These are phyloP conservation scores for Brachionus paranguensis DNA, from an alignment of 1,140 invertebrate species.

Conservation along the genomic window DNA sequence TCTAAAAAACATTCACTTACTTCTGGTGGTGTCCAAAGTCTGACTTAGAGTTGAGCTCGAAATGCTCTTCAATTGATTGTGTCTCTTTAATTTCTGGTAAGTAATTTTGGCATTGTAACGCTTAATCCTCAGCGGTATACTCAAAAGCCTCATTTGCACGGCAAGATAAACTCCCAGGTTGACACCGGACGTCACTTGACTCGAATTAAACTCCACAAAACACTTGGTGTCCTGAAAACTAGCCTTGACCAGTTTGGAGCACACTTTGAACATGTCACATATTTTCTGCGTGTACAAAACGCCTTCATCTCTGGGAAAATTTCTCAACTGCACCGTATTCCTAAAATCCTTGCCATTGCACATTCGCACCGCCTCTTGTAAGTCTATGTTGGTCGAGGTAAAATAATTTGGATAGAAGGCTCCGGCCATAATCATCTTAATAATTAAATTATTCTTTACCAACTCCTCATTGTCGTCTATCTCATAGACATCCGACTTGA, in stretches of 20 bases:
- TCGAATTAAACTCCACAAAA: conserved; percentile 28
- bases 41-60: neutral
- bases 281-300: conserved; percentile 26
- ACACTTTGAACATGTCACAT: conserved; percentile 28
- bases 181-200: neutral
- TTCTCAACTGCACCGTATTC: conserved; percentile 25
- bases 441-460: neutral
- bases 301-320: conserved; percentile 23
- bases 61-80: neutral
- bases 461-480: neutral
- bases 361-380: neutral
- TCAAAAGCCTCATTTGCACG: conserved; percentile 17
- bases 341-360: neutral
- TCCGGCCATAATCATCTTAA: conserved; percentile 26
- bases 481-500: neutral
- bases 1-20: neutral
- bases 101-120: conserved; percentile 6
- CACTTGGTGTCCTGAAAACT: conserved; percentile 1
- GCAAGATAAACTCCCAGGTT: conserved; percentile 35
- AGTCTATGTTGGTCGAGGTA: neutral
- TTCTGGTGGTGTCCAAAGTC: neutral
- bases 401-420: conserved; percentile 40
- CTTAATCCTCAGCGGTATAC: conserved; percentile 15
- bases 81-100: neutral
- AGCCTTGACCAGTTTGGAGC: neutral